These are phyloP conservation scores for Nemapogon koenigi DNA, from an alignment of 2,888 invertebrate genomes.

Conservation along the genomic window DNA sequence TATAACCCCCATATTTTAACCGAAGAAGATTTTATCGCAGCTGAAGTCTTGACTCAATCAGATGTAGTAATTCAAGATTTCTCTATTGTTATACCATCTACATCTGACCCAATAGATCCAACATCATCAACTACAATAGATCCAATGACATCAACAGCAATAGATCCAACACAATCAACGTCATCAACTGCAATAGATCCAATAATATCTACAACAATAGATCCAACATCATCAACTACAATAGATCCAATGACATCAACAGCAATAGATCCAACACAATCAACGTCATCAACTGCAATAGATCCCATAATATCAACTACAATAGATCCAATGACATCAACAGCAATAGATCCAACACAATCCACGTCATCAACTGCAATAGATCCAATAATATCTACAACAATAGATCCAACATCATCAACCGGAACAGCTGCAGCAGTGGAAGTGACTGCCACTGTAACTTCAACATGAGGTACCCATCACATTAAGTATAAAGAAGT, in stretches of 20 bases:
- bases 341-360: background rate
- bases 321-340: background rate
- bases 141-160: no score
- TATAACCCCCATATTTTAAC: constrained; percentile 20
- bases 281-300: no score
- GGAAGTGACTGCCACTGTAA: no score
- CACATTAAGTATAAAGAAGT: no score
- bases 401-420: background rate
- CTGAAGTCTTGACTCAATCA: constrained; percentile 8
- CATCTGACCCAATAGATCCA: background rate
- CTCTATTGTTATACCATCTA: background rate
- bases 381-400: no score
- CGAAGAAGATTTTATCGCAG: constrained; percentile 16
- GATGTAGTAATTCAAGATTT: background rate
- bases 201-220: background rate
- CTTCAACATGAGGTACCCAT: no score
- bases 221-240: background rate
- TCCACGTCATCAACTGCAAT: no score
- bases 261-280: no score
- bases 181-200: no score
- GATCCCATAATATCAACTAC: background rate
- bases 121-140: background rate
- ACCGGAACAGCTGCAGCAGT: background rate
- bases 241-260: background rate
- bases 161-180: no score